phyloP scores from a whole-genome alignment of 2,888 invertebrate species.

The Amaurobius ferox region DNA sequence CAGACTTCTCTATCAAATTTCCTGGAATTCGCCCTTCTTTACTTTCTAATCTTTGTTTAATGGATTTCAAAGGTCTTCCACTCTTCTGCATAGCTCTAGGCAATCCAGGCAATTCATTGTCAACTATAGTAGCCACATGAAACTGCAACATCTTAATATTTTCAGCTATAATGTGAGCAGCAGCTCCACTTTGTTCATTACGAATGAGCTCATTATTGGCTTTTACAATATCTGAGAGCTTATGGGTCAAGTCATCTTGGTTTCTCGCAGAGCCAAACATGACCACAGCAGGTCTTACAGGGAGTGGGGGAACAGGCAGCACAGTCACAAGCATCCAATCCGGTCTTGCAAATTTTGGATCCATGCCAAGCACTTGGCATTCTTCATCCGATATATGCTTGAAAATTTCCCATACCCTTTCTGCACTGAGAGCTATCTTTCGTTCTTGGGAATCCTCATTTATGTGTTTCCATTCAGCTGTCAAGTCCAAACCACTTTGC shows the following conservation, averaged over 20 bases:
- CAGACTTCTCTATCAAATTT: conserved; percentile 99
- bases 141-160: conserved; percentile 98
- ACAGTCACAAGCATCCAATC: conserved; percentile 99
- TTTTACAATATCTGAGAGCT: conserved; percentile 98
- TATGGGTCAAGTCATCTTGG: conserved; percentile 98
- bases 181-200: conserved; percentile 97
- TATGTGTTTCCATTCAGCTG: conserved; percentile 98
- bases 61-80: conserved; percentile 97
- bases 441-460: conserved; percentile 99
- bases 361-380: conserved; percentile 94
- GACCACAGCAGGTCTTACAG: conserved; percentile 97
- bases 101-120: conserved; percentile 99
- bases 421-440: conserved; percentile 93
- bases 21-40: conserved; percentile 99
- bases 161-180: conserved; percentile 97
- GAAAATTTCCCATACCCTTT: conserved; percentile 97
- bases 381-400: conserved; percentile 98
- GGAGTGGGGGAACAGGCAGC: conserved; percentile 96
- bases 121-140: conserved; percentile 97
- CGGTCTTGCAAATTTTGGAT: conserved; percentile 96
- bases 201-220: conserved; percentile 95
- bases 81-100: conserved; percentile 98
- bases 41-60: conserved; percentile 95
- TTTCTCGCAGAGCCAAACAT: conserved; percentile 99
- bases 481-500: conserved; percentile 91